These are phyloP conservation scores for Apostichopus japonicus DNA, from an alignment of 35 echinoderm and acorn worm species.

Conservation along the genomic window DNA sequence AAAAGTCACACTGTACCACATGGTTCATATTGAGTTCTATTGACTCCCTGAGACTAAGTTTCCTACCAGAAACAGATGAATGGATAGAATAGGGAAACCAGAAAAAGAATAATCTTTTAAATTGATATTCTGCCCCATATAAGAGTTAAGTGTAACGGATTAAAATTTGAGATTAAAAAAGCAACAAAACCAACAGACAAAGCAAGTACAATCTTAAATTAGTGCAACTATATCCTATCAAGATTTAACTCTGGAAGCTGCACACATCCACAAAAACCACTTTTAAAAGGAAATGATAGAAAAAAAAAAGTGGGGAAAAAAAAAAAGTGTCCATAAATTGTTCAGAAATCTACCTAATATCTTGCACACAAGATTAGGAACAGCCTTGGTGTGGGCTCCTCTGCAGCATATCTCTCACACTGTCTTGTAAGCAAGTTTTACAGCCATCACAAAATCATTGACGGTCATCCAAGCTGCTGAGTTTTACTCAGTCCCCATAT, in stretches of 20 bases:
- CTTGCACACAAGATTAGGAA: constrained; percentile 20
- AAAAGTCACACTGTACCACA: too few species aligned
- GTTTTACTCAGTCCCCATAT: constrained; percentile 46
- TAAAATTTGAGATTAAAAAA: neutral
- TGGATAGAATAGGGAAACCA: too few species aligned
- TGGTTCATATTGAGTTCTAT: too few species aligned
- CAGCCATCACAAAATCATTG: neutral
- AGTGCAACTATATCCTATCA: neutral
- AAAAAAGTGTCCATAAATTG: neutral
- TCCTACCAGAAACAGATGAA: too few species aligned
- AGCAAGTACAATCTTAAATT: neutral
- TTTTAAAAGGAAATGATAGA: neutral
- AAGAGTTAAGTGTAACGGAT: neutral
- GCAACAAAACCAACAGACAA: neutral
- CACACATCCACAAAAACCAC: neutral
- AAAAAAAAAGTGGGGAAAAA: neutral
- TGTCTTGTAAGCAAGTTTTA: constrained; percentile 19
- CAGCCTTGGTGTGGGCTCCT: neutral
- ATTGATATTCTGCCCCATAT: neutral
- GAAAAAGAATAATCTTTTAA: too few species aligned
- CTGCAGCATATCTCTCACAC: neutral
- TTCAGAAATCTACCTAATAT: constrained; percentile 19
- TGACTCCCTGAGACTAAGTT: too few species aligned
- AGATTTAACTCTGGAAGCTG: neutral
- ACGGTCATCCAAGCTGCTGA: neutral